These are phyloP conservation scores for Myotis pilosus DNA, from an alignment of 2,797 vertebrate species.

Conservation along the genomic window DNA sequence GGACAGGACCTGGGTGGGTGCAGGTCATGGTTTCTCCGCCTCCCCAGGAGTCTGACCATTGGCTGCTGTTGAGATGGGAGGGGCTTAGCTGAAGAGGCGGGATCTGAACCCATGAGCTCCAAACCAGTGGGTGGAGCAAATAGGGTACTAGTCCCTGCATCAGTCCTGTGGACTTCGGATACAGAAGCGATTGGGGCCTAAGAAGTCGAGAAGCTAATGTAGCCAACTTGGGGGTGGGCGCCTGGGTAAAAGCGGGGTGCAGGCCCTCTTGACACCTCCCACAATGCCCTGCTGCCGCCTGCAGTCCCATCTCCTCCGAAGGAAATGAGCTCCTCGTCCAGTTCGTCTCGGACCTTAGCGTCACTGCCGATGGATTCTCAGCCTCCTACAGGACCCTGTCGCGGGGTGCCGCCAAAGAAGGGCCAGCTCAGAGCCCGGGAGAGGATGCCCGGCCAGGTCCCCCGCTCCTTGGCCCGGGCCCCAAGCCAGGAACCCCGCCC, in stretches of 20 bases:
- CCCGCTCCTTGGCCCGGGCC: neutral
- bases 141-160: rapidly evolving
- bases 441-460: neutral
- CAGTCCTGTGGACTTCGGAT: neutral
- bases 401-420: neutral
- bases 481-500: neutral
- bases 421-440: neutral
- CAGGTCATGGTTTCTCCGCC: neutral
- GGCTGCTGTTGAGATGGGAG: neutral
- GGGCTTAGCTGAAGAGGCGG: neutral
- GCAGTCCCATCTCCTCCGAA: slow-evolving; percentile 83
- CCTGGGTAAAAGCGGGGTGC: neutral
- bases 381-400: slow-evolving; percentile 84
- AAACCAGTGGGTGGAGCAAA: neutral
- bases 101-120: neutral
- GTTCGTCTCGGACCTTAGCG: slow-evolving; percentile 94
- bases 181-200: neutral
- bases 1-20: neutral
- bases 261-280: neutral
- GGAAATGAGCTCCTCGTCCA: slow-evolving; percentile 91
- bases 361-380: slow-evolving; percentile 91
- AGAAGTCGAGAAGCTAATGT: neutral
- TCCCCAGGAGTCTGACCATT: neutral
- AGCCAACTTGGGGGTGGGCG: neutral
- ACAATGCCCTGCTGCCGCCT: neutral